phyloP scores from a whole-genome alignment of 2,888 invertebrate species.

The Hyles lineata region DNA sequence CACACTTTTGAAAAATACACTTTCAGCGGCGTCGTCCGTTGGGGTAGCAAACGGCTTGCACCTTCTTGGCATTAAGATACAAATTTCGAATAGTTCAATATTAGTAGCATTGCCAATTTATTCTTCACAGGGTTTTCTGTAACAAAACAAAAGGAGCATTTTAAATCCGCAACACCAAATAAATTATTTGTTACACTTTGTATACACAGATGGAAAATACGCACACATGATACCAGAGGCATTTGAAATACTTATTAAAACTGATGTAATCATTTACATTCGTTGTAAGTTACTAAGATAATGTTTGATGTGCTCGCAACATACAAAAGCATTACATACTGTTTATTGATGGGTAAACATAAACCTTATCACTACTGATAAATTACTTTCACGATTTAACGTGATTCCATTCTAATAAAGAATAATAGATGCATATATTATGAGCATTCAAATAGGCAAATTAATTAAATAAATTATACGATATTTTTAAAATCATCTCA shows the following conservation, averaged over 20 bases:
- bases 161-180: background rate
- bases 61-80: slow-evolving; percentile 78
- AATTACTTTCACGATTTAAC: background rate
- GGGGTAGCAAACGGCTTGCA: slow-evolving; percentile 61
- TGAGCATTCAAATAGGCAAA: no score
- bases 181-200: no score
- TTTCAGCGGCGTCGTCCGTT: slow-evolving; percentile 69
- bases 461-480: no score
- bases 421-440: background rate
- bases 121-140: slow-evolving; percentile 59
- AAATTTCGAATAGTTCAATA: slow-evolving; percentile 64
- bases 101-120: slow-evolving; percentile 71
- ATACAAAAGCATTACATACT: no score
- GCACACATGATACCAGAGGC: no score
- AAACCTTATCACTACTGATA: background rate
- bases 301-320: no score
- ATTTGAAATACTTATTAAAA: no score
- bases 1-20: slow-evolving; percentile 75
- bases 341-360: no score
- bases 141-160: slow-evolving; percentile 60
- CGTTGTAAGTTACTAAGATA: no score
- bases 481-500: no score
- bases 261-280: no score
- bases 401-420: background rate
- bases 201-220: no score